These are phyloP conservation scores for Siderastrea radians DNA, from an alignment of 92 coral and sea anemone genomes.

Conservation along the genomic window DNA sequence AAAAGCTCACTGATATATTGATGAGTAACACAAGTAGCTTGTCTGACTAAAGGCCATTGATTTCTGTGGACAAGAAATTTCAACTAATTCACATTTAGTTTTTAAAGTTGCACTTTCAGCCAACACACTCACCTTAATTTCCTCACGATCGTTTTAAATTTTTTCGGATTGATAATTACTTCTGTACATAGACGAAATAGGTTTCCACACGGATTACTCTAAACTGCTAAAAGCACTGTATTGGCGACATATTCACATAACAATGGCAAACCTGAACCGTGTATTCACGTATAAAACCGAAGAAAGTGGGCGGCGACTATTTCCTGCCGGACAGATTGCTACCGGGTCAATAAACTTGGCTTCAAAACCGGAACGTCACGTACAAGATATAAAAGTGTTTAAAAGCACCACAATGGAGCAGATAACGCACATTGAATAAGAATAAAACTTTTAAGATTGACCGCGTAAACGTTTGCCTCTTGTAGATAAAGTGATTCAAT, in stretches of 20 bases:
- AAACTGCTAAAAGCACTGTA: neutral
- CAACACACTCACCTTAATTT: neutral
- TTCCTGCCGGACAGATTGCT: conserved; percentile 7
- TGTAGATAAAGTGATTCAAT: neutral
- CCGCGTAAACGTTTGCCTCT: conserved; percentile 22
- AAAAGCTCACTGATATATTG: neutral
- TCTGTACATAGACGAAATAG: neutral
- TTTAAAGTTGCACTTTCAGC: neutral
- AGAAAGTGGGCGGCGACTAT: neutral
- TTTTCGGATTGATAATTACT: neutral
- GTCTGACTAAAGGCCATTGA: no score
- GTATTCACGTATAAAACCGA: neutral
- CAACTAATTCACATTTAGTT: neutral
- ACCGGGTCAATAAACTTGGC: neutral
- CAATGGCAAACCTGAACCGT: neutral
- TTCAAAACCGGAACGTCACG: conserved; percentile 10
- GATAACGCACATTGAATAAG: neutral
- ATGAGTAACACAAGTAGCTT: no score
- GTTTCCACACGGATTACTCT: neutral
- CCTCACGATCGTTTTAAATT: no score
- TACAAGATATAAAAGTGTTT: neutral
- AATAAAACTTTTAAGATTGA: neutral
- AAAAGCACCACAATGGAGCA: neutral
- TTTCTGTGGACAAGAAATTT: no score
- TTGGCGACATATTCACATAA: neutral